Evolutionary conservation across 2,888 invertebrate species (phyloP), one percentile per base, ranked within the genome.

Genomic region (Amblyjoppa proteus): DNA sequence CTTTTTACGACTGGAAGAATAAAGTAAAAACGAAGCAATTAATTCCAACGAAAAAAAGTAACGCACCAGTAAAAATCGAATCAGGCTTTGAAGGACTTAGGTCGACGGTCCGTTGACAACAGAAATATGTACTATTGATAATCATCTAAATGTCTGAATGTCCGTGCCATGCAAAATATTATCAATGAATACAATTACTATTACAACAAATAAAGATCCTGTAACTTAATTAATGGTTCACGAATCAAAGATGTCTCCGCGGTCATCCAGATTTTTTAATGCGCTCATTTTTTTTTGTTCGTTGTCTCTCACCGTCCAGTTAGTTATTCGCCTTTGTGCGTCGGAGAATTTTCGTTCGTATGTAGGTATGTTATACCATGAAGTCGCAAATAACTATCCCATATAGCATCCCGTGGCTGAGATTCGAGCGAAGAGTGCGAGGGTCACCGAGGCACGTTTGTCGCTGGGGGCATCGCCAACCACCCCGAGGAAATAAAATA

Each of bases 361-460:
- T 25, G 61, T 51, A 25, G 76, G 64, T 20, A 75, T 74, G 28
- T 61, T 28, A 16, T 16, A 6, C 34, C 28, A 64, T 34, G 31
- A 11, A 64, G 64, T 64, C 31, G 64, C 61, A 28, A 75, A 75
- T 61, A 58, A 75, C 49, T 64, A 66, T 64, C 34, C 64, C 64
- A 64, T 64, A 64, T 34, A 34, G 75, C n/a, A 11, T 20, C 25
- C 41, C 25, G 28, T 49, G 31, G 49, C 51, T 49, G 75, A 34
- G 64, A 34, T 20, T 41, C 68, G 75, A 51, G 49, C 75, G 31
- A 16, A 75, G 51, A 66, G 76, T 66, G 76, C 76, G 66, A 76
- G 80, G 84, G 80, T 84, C 80, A 80, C 53, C 56, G 75, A 66
- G 80, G 80, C 84, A 79, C 76, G 81, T 76, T 81, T 81, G 84